Conservation (phyloP, 2,888 invertebrate genomes). For the Dichetophora obliterata region DNA sequence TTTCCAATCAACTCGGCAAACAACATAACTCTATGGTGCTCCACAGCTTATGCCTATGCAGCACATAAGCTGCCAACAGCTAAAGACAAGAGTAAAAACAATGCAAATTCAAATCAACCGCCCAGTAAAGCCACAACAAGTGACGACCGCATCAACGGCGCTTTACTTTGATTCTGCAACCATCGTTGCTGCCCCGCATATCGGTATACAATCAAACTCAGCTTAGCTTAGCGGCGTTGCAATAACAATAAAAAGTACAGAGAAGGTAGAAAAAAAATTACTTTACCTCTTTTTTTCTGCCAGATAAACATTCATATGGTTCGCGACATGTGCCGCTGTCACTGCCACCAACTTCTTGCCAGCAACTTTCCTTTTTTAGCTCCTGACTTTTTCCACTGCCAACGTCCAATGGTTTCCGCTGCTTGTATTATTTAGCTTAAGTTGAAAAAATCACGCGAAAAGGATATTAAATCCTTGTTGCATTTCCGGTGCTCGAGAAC, state of each 20-base stretch:
- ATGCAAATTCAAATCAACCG: constrained; percentile 13
- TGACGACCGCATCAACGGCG: background rate
- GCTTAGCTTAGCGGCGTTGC: constrained; percentile 18
- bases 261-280: background rate
- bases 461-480: constrained; percentile 46
- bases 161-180: background rate
- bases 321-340: too few relatives aligned
- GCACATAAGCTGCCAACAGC: background rate
- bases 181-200: background rate
- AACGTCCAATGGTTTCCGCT: background rate
- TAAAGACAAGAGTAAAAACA: background rate
- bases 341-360: too few relatives aligned
- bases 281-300: background rate
- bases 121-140: constrained; percentile 32
- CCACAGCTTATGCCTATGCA: background rate
- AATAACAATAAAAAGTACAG: constrained; percentile 19
- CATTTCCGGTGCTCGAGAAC: constrained; percentile 35
- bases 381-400: background rate
- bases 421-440: constrained; percentile 5
- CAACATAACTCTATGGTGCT: background rate
- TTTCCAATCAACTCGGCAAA: constrained; percentile 37
- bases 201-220: constrained; percentile 19
- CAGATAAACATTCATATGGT: too few relatives aligned
- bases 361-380: background rate
- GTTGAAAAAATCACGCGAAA: constrained; percentile 46